Evolutionary conservation across 2,888 invertebrate species (phyloP).

Genomic region (Ormyrus rosae): DNA sequence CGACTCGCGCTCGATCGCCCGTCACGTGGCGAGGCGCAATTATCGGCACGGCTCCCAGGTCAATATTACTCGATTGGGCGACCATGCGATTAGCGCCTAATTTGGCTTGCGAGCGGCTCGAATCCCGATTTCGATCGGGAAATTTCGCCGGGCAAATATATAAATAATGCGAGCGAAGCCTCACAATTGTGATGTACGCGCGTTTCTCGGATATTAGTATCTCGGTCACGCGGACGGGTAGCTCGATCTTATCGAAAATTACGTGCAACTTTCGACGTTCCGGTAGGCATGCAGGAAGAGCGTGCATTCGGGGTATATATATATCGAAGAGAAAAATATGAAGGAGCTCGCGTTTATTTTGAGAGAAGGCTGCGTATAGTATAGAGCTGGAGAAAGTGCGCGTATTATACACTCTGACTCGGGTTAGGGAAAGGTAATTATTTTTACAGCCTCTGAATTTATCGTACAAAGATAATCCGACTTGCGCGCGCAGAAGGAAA

Average conservation of each 20-base stretch:
- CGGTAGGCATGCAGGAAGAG: background rate
- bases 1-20: slow-evolving; percentile 4
- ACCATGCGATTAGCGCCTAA: background rate
- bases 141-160: no score
- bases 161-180: no score
- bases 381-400: background rate
- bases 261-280: slow-evolving; percentile 48
- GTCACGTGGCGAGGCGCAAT: background rate
- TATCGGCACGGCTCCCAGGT: no score
- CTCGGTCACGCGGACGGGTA: slow-evolving; percentile 36
- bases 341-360: slow-evolving; percentile 22
- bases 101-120: background rate
- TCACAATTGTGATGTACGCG: background rate
- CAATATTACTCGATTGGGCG: background rate
- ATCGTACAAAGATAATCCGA: no score
- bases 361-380: background rate
- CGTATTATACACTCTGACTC: background rate
- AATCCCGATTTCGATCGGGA: no score
- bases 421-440: no score
- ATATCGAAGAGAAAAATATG: background rate
- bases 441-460: no score
- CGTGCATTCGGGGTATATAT: no score
- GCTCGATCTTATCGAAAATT: slow-evolving; percentile 44
- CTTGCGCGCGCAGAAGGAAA: background rate
- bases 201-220: slow-evolving; percentile 17